Percentiles rank a stretch among this genome's conserved stretches.
Evolutionary conservation across 2,113 vertebrate species (phyloP).

Genomic region (Colossoma macropomum): DNA sequence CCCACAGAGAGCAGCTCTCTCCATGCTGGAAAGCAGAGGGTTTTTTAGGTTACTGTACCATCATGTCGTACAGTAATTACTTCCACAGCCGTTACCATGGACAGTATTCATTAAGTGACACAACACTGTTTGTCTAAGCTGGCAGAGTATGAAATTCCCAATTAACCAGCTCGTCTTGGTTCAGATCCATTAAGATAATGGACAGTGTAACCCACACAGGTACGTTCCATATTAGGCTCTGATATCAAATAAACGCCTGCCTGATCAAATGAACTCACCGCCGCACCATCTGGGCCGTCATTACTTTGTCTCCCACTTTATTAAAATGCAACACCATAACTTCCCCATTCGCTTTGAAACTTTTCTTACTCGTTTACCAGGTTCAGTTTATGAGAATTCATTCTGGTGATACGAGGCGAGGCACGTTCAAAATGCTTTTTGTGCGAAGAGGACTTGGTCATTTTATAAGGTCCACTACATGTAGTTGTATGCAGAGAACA

Average conservation of each 20-base stretch:
- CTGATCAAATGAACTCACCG: neutral
- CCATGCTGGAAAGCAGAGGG: neutral
- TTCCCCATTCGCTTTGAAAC: neutral
- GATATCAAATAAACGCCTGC: neutral
- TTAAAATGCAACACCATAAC: neutral
- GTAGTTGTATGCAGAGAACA: no score
- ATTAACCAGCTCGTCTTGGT: slow-evolving; percentile 43
- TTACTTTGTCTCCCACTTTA: neutral
- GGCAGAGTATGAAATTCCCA: slow-evolving; percentile 47
- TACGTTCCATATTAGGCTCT: slow-evolving; percentile 50
- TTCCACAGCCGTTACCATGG: slow-evolving; percentile 44
- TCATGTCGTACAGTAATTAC: slow-evolving; percentile 49
- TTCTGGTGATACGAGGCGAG: no score
- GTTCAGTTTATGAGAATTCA: slow-evolving; percentile 60
- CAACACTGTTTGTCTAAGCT: slow-evolving; percentile 56
- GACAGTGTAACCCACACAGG: slow-evolving; percentile 47
- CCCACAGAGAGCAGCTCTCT: neutral
- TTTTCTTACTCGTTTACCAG: slow-evolving; percentile 4
- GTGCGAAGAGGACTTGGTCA: no score
- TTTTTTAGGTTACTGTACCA: slow-evolving; percentile 39
- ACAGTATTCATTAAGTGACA: slow-evolving; percentile 54
- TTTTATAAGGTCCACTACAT: no score
- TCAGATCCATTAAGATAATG: slow-evolving; percentile 45
- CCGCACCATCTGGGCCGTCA: neutral
- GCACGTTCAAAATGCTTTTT: no score